Evolutionary conservation across 2,888 invertebrate species (phyloP).

Genomic region (Synergus itoensis): DNA sequence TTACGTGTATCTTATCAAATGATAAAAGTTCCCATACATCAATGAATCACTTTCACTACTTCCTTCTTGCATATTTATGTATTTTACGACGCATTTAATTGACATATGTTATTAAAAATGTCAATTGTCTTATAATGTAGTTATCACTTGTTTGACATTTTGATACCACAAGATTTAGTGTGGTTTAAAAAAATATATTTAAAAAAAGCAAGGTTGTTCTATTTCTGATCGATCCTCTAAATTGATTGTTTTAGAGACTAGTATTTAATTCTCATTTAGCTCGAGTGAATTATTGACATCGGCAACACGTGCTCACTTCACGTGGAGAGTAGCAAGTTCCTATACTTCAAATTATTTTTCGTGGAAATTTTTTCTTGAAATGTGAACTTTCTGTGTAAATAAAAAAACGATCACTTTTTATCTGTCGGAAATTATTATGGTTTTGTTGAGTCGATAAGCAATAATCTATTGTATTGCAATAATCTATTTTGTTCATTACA

Average conservation of each 20-base stretch:
- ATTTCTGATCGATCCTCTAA: neutral
- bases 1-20: neutral
- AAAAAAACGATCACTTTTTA: neutral
- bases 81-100: neutral
- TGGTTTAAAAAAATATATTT: too few relatives aligned
- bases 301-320: neutral
- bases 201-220: too few relatives aligned
- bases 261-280: neutral
- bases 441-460: neutral
- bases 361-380: neutral
- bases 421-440: neutral
- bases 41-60: neutral
- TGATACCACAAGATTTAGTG: neutral
- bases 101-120: neutral
- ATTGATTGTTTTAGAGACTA: neutral
- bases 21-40: neutral
- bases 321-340: neutral
- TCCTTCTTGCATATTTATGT: neutral
- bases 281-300: constrained; percentile 5
- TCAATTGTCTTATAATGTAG: neutral
- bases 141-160: neutral
- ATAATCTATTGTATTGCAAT: neutral
- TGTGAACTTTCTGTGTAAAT: neutral
- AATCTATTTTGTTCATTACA: too few relatives aligned
- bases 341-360: neutral